Evolutionary conservation across 2,888 invertebrate genomes (phyloP).

Genomic region (Pseudococcus longispinus): DNA sequence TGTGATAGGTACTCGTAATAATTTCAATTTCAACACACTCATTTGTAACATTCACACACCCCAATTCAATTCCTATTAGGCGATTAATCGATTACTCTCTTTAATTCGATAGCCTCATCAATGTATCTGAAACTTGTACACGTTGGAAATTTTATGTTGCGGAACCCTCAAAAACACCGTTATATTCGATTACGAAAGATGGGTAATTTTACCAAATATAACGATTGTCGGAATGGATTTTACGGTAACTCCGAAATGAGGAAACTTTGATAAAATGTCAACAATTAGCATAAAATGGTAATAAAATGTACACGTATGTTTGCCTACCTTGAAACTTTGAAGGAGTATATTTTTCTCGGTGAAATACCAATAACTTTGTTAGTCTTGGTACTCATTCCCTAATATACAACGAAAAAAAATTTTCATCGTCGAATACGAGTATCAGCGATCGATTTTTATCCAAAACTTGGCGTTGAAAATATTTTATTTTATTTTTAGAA

Average conservation of each 20-base stretch:
- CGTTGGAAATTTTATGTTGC: neutral
- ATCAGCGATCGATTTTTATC: neutral
- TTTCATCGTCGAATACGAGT: neutral
- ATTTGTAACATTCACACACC: neutral
- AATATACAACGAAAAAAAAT: neutral
- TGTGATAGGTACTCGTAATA: neutral
- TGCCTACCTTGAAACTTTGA: constrained; percentile 24
- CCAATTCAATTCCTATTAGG: neutral
- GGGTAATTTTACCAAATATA: neutral
- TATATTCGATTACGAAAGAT: neutral
- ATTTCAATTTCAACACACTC: neutral
- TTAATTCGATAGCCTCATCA: neutral
- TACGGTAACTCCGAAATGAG: neutral
- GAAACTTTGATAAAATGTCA: neutral
- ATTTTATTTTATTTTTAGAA: neutral
- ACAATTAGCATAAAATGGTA: constrained; percentile 22
- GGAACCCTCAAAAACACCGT: neutral
- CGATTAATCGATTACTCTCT: neutral
- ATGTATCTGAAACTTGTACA: neutral
- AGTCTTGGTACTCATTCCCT: neutral
- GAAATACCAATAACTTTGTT: neutral
- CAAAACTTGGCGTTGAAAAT: neutral
- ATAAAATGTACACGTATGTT: constrained; percentile 10
- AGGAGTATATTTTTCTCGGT: neutral
- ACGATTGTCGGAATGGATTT: neutral